phyloP scores from a whole-genome alignment of 2,888 invertebrate species.

The Andricus curvator region DNA sequence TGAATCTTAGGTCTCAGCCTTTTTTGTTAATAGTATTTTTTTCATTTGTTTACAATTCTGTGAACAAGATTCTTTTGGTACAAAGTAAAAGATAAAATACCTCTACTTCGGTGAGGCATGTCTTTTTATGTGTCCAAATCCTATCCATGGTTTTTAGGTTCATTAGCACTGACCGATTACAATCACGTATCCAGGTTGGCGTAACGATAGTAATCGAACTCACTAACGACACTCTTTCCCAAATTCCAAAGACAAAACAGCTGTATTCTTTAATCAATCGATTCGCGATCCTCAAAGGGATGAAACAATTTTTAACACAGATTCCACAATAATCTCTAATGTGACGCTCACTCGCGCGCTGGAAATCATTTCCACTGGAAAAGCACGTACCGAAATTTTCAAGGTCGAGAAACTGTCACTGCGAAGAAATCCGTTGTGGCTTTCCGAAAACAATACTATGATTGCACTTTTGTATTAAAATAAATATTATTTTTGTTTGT shows the following conservation, averaged over 20 bases:
- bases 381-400: neutral
- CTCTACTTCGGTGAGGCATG: conserved; percentile 37
- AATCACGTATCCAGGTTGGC: conserved; percentile 1
- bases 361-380: conserved; percentile 40
- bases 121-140: conserved; percentile 33
- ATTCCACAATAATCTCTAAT: conserved; percentile 43
- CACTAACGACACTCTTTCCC: neutral
- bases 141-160: conserved; percentile 28
- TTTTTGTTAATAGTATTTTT: neutral
- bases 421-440: conserved; percentile 17
- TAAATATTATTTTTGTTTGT: conserved; percentile 54
- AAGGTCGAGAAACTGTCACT: neutral
- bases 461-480: conserved; percentile 49
- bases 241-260: neutral
- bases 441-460: conserved; percentile 20
- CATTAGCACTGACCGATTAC: conserved; percentile 19
- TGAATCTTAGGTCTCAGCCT: neutral
- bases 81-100: conserved; percentile 33
- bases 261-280: conserved; percentile 5
- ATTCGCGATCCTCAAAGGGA: conserved; percentile 14
- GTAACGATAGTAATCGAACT: neutral
- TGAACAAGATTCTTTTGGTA: neutral
- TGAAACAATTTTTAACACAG: conserved; percentile 33
- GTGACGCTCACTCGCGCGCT: conserved; percentile 45
- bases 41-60: neutral